These are phyloP conservation scores for Mythimna albipuncta DNA, from an alignment of 2,888 invertebrate species.

Conservation along the genomic window DNA sequence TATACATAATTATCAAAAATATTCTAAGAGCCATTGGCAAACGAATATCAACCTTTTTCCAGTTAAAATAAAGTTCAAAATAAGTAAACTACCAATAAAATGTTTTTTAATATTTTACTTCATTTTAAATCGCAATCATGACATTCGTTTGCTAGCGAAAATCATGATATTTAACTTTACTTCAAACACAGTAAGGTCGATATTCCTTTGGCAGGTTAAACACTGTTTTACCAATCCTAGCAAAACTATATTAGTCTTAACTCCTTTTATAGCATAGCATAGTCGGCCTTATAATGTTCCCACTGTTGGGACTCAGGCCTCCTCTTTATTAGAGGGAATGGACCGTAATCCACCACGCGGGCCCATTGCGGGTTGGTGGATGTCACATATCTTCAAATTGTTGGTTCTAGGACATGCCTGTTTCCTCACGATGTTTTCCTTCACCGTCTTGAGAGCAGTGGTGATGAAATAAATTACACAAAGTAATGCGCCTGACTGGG, in stretches of 20 bases:
- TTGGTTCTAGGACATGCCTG: too few relatives aligned
- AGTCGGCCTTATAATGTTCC: too few relatives aligned
- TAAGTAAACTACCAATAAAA: background rate
- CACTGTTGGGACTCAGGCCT: too few relatives aligned
- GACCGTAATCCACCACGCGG: too few relatives aligned
- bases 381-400: too few relatives aligned
- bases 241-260: background rate
- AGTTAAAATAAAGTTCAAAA: background rate
- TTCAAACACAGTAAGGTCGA: background rate
- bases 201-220: conserved; percentile 2
- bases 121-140: background rate
- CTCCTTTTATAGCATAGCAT: too few relatives aligned
- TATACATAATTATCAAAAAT: background rate
- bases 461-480: too few relatives aligned
- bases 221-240: background rate
- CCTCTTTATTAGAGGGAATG: too few relatives aligned
- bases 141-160: background rate
- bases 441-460: too few relatives aligned
- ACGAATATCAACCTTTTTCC: background rate
- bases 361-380: too few relatives aligned
- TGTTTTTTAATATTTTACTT: background rate
- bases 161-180: background rate
- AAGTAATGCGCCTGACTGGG: too few relatives aligned
- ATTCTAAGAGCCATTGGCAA: background rate
- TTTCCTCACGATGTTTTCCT: too few relatives aligned